Evolutionary conservation across 2,797 vertebrate species (phyloP), one percentile per base, ranked within the genome.

Genomic region (Chromis chromis): DNA sequence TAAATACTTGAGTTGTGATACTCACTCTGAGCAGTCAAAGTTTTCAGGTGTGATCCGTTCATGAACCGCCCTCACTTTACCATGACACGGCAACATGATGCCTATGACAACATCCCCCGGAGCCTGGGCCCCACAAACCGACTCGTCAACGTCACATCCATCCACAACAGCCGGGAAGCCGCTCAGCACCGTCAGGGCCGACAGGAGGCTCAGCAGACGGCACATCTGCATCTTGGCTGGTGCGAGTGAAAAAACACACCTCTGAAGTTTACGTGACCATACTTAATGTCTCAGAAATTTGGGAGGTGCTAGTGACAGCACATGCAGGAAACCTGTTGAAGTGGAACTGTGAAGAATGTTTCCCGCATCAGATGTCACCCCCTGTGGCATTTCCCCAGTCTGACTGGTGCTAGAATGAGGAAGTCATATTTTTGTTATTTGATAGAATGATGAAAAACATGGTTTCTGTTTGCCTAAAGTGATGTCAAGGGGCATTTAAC

Each of bases 11-110:
- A 36, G 33, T 36, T 31, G 28, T 31, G 2, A 11, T 36, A 36
- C 33, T 92, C 52, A 92, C 90, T 77, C 59, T 21, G 72, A 59
- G 52, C 92, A 93, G 1, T 39, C 13, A 62, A 77, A 90, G 8
- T 3, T 19, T 2, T 86, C 77, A 4, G 92, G 90, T 19, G 5
- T 66, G 7, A 62, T 72, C 28, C 85, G 68, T 3, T 72, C 59
- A 1, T 81, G 13, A 27, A 84, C 65, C 16, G 7, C 1, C 3
- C n/a, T 36, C 19, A 91, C 79, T 39, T 54, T 86, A 1, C 10
- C 22, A 46, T 93, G 90, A 53, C 72, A 64, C 0, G 91, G 87
- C 4, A 72, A 10, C 48, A 91, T 16, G 22, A 92, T 78, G 1
- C 87, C 91, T 0, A 89, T 63, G 9, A 89, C 14, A 0, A 93